Evolutionary conservation across 2,888 invertebrate genomes (phyloP).

Genomic region (Cheilosia scutellata): DNA sequence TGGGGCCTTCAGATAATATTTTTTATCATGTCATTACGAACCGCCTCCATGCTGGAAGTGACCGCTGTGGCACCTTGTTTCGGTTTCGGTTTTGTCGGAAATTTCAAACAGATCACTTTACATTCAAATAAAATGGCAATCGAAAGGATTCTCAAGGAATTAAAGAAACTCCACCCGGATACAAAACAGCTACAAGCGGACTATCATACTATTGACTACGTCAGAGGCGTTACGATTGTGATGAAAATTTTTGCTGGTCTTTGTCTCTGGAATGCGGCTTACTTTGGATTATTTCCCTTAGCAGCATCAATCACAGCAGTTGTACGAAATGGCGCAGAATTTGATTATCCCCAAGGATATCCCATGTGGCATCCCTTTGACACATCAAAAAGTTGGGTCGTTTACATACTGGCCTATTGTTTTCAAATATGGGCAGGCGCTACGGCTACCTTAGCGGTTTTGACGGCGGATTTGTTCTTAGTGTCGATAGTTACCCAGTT

Average conservation of each 20-base stretch:
- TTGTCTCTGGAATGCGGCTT: conserved; percentile 79
- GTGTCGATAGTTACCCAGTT: conserved; percentile 80
- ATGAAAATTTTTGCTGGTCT: conserved; percentile 79
- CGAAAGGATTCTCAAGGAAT: conserved; percentile 78
- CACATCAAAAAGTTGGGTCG: conserved; percentile 64
- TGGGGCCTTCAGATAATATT: conserved; percentile 79
- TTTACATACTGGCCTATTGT: conserved; percentile 76
- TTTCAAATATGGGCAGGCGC: conserved; percentile 79
- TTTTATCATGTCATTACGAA: conserved; percentile 78
- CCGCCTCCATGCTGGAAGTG: conserved; percentile 78
- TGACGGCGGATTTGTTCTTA: conserved; percentile 80
- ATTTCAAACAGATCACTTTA: conserved; percentile 80
- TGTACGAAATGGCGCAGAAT: conserved; percentile 56
- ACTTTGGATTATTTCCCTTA: conserved; percentile 79
- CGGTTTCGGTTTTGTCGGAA: conserved; percentile 79
- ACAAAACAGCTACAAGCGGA: conserved; percentile 73
- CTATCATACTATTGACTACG: conserved; percentile 64
- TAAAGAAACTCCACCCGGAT: conserved; percentile 80
- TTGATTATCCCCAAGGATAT: conserved; percentile 79
- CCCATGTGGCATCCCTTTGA: conserved; percentile 81
- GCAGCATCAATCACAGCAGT: not conserved
- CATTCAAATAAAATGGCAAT: conserved; percentile 76
- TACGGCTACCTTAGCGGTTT: conserved; percentile 79
- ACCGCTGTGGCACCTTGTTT: conserved; percentile 81
- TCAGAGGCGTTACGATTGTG: conserved; percentile 78